Evolutionary conservation across 2,113 vertebrate genomes (phyloP), one percentile per base, ranked within the genome.

Genomic region (Hemibagrus wyckioides): DNA sequence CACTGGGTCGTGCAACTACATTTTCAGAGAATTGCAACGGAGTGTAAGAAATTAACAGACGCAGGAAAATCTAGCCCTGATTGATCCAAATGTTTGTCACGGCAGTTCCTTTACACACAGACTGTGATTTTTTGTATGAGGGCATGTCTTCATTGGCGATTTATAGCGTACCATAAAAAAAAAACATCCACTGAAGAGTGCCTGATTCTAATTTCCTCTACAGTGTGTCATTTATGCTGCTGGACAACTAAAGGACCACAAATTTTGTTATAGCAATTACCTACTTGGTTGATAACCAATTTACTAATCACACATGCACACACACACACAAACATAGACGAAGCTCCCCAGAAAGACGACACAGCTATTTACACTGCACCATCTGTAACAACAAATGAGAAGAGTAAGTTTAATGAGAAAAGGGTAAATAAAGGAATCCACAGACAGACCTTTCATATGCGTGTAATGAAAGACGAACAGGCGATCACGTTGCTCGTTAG

Each of bases 141-240:
- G 61, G 41, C 86, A 84, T 82, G 63, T 80, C 82, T 83, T 81
- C 44, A 82, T 85, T 63, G 82, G 19, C 4, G 41, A 84, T 87
- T 90, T 87, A 88, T 19, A 87, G 76, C 41, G 11, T 41, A 36
- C 82, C 69, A 30, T 67, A 86, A 48, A 48, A 48, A 48, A 48
- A 48, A 48, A 23, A 75, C 50, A 80, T 69, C 83, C 75, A 88
- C 61, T 83, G 52, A 61, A 65, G 48, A 86, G 52, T 77, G 82
- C 65, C 65, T 90, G 87, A 89, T 80, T 86, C 65, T 50, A 83
- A 90, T 88, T 88, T 75, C 61, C 48, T 25, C 59, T 80, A n/a
- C 33, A 80, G 52, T 56, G 44, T 82, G 52, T 33, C 61, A 73
- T 80, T 41, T 84, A 71, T 69, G 82, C 36, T 82, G 57, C n/a